Base-by-base conservation (phyloP, 2,888 invertebrate genomes). In the Candidula unifasciata region DNA sequence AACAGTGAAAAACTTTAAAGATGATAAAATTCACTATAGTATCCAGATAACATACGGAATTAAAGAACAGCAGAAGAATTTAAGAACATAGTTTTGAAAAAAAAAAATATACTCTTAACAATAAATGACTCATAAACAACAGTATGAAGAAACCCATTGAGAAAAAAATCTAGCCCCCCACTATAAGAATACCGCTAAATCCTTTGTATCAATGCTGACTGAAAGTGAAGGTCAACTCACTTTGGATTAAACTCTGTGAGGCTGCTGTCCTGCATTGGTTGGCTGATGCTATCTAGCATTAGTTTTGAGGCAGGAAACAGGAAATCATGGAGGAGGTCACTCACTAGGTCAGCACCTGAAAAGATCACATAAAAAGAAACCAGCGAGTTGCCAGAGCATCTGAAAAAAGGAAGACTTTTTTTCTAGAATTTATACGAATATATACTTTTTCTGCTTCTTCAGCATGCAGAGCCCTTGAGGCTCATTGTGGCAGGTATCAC, bases 251-350 rank as follows among this genome's bases (percentile, higher is more conserved):
- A 92, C 85, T 92, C 91, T 27, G 89, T 86, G 69, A 69, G 87
- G 13, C 87, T 86, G 30, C 88, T 86, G 79, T 90, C 89, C 52
- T 84, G 86, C 24, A 87, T 85, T 33, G 89, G 87, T n/a, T 91
- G 90, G 83, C 90, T 90, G 86, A 90, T 88, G 86, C 90, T 90
- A 85, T 91, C 91, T 89, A 89, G 89, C 90, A 94, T 93, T 35
- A 93, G 88, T 79, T 93, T 92, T 52, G 94, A 93, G 16, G 94
- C 94, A 35, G 94, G 94, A 88, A 94, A 95, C 85, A 94, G 91
- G 90, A 94, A 94, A 85, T 94, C 93, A 87, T 93, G 90, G 21
- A 94, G 90, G 57, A 94, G 89, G 80, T 94, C 93, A 57, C 92
- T 91, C 21, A 91, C 90, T 71, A 91, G 85, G 18, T 87, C 85